These are phyloP conservation scores for Micromussa lordhowensis DNA, from an alignment of 92 coral and sea anemone species.

Conservation along the genomic window DNA sequence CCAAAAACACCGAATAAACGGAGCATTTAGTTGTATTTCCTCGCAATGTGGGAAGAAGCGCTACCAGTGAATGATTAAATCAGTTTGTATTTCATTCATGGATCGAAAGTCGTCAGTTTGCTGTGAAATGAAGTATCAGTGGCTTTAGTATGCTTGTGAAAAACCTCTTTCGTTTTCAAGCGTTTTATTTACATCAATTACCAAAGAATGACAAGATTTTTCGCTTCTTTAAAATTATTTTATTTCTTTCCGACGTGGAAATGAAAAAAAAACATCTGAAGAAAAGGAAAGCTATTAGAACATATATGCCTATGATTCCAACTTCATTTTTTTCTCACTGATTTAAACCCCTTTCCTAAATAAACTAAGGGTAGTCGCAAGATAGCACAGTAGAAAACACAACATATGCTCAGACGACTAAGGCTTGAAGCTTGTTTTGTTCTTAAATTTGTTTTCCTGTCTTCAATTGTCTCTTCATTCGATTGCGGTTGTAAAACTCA, in stretches of 20 bases:
- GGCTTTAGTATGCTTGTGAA: background rate
- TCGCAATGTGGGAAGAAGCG: background rate
- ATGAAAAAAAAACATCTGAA: background rate
- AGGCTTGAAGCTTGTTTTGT: background rate
- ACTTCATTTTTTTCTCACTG: background rate
- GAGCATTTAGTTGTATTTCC: background rate
- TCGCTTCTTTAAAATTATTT: background rate
- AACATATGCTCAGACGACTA: background rate
- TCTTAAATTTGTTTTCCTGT: background rate
- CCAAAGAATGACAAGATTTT: background rate
- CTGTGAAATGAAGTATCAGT: background rate
- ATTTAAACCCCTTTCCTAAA: no score
- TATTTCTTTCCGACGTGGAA: background rate
- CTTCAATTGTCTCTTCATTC: background rate
- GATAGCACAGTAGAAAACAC: background rate
- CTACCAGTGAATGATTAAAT: background rate
- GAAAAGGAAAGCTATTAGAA: background rate
- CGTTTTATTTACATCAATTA: background rate
- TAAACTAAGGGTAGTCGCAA: background rate
- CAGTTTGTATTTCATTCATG: background rate
- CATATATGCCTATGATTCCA: background rate
- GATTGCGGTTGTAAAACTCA: background rate
- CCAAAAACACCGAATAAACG: background rate
- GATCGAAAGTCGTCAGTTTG: background rate
- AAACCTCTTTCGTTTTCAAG: background rate